Evolutionary conservation across 1,140 invertebrate species (phyloP).

Genomic region (Rhizoglyphus robini): DNA sequence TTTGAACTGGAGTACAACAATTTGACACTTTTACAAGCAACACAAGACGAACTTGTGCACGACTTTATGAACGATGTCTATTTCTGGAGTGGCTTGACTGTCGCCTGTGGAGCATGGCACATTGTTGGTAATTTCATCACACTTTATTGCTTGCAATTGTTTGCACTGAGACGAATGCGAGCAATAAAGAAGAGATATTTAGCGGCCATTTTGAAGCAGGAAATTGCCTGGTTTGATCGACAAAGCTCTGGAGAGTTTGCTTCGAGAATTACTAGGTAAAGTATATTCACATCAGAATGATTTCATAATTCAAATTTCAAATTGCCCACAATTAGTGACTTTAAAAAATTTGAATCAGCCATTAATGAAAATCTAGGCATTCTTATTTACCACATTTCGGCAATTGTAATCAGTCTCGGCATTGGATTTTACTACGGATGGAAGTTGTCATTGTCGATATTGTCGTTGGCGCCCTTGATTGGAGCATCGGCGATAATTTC

Average conservation of each 20-base stretch:
- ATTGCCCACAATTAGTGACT: too few species aligned
- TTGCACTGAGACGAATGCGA: conserved; percentile 21
- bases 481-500: conserved; percentile 24
- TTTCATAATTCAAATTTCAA: too few species aligned
- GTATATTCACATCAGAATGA: too few species aligned
- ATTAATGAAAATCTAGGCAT: conserved; percentile 42
- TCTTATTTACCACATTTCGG: conserved; percentile 32
- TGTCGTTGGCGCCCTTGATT: conserved; percentile 34
- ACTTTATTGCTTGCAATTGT: conserved; percentile 13
- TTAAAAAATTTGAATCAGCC: conserved; percentile 40
- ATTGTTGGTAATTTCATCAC: neutral
- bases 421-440: conserved; percentile 37
- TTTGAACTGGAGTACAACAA: conserved; percentile 26
- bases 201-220: conserved; percentile 43
- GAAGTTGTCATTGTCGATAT: conserved; percentile 38
- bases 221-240: conserved; percentile 70
- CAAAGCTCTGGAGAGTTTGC: conserved; percentile 66
- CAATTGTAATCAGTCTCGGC: conserved; percentile 31
- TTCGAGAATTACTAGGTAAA: conserved; percentile 46
- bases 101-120: neutral
- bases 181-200: conserved; percentile 32
- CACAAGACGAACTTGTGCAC: conserved; percentile 22
- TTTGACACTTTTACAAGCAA: conserved; percentile 21
- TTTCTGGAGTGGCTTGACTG: neutral
- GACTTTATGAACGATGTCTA: conserved; percentile 15